Base-by-base conservation (phyloP, 2,113 vertebrate species). In the Paradisaea rubra region DNA sequence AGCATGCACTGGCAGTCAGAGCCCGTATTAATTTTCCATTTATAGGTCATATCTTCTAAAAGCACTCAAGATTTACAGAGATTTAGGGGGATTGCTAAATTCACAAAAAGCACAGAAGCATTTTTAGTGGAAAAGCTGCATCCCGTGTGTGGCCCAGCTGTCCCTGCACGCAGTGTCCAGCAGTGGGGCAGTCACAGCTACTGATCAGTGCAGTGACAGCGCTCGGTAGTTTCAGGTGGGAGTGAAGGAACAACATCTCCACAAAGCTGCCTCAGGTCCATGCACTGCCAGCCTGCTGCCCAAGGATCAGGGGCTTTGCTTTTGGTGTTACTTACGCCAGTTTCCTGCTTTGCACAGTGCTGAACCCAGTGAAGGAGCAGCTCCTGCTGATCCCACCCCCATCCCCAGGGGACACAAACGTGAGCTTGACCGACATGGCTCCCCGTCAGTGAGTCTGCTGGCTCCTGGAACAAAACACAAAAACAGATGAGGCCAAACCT, bases 361-460 rank as follows among this genome's bases (percentile, higher is more conserved):
- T 97, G 96, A 98, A 98, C 21, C 98, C 98, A 0, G 98, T 98
- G 33, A 98, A 98, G 93, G 98, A 98, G 69, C 97, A 97, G 23
- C 98, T 98, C 73, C 98, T 97, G 85, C 97, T 98, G 96, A 98
- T 93, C 9, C 92, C 92, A 15, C 92, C 97, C n/a, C 97, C 96
- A 1, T 98, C 98, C 57, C 97, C 94, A 0, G 98, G 94, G 77
- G 98, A 98, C 86, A 97, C 96, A 37, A 98, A 98, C 1, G 97
- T 98, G 89, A 98, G 85, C 39, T 98, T 97, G 89, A 98, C 98
- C 0, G 98, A 98, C 98, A 98, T 98, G 96, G 53, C 23, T 70
- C 61, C 53, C 28, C 5, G 23, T 28, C 83, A 85, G 66, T 1
- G 44, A 50, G 30, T 22, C 86, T 79, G 52, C 42, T 11, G 4